These are phyloP conservation scores for Calephelis perditalis DNA, from an alignment of 2,888 invertebrate genomes.

Conservation along the genomic window DNA sequence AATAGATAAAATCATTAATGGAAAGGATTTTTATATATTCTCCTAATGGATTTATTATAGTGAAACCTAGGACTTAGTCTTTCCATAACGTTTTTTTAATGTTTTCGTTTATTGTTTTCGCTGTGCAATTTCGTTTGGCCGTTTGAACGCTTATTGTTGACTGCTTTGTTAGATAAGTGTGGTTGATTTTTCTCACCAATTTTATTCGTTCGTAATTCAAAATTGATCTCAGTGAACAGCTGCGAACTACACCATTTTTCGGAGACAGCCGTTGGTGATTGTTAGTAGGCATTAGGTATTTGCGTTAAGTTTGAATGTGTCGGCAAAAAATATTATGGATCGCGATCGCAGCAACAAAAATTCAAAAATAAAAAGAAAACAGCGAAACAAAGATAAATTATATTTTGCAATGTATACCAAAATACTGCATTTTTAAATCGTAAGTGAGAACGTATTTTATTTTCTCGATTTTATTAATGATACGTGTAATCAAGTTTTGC, in stretches of 20 bases:
- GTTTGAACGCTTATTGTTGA: slow-evolving; percentile 58
- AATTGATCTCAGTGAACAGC: slow-evolving; percentile 73
- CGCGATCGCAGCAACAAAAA: slow-evolving; percentile 34
- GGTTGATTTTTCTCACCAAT: slow-evolving; percentile 46
- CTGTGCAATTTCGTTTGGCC: slow-evolving; percentile 70
- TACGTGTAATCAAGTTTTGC: slow-evolving; percentile 48
- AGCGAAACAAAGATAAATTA: slow-evolving; percentile 57
- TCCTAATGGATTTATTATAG: slow-evolving; percentile 75
- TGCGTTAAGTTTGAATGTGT: slow-evolving; percentile 72
- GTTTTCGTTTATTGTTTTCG: slow-evolving; percentile 74
- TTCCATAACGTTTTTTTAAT: slow-evolving; percentile 53
- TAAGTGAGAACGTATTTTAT: slow-evolving; percentile 54
- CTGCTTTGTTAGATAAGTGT: slow-evolving; percentile 46
- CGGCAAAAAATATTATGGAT: slow-evolving; percentile 50
- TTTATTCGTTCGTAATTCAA: slow-evolving; percentile 50
- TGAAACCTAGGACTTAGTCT: slow-evolving; percentile 68
- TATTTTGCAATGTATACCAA: slow-evolving; percentile 75
- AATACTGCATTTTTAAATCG: slow-evolving; percentile 75
- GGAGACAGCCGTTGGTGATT: slow-evolving; percentile 63
- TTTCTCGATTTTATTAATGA: slow-evolving; percentile 41
- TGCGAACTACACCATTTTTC: slow-evolving; percentile 56
- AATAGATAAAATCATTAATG: slow-evolving; percentile 76
- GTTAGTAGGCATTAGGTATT: slow-evolving; percentile 57
- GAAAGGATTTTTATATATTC: slow-evolving; percentile 78
- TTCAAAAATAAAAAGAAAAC: slow-evolving; percentile 33